phyloP scores from a whole-genome alignment of 2,888 invertebrate genomes.

The Rotaria socialis region DNA sequence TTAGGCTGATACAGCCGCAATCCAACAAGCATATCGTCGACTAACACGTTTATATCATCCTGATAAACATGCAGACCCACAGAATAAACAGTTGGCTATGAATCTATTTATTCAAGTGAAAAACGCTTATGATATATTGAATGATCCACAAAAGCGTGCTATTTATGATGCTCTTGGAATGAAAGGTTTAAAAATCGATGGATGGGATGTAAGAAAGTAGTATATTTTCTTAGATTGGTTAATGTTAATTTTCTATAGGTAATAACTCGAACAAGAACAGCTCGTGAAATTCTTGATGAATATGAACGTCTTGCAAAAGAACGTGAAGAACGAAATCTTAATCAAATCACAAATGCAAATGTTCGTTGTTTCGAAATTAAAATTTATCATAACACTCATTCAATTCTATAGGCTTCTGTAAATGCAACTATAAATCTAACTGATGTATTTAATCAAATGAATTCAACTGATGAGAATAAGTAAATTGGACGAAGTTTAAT shows the following conservation, averaged over 20 bases:
- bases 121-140: slow-evolving; percentile 83
- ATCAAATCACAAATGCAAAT: slow-evolving; percentile 84
- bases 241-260: slow-evolving; percentile 51
- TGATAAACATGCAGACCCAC: slow-evolving; percentile 82
- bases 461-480: neutral
- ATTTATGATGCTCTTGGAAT: slow-evolving; percentile 87
- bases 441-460: slow-evolving; percentile 71
- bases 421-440: slow-evolving; percentile 84
- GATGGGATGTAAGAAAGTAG: slow-evolving; percentile 75
- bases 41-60: slow-evolving; percentile 90
- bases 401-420: slow-evolving; percentile 67
- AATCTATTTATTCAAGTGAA: slow-evolving; percentile 75
- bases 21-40: slow-evolving; percentile 82
- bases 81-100: slow-evolving; percentile 78
- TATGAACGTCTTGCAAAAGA: slow-evolving; percentile 72
- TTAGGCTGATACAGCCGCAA: slow-evolving; percentile 85
- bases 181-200: slow-evolving; percentile 83
- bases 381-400: neutral
- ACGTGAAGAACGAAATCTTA: slow-evolving; percentile 77
- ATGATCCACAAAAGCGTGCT: slow-evolving; percentile 84
- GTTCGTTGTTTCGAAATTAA: slow-evolving; percentile 56
- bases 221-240: slow-evolving; percentile 15
- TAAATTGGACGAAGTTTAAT: neutral
- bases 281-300: slow-evolving; percentile 90
- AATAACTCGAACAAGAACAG: slow-evolving; percentile 81